phyloP scores from a whole-genome alignment of 2,113 vertebrate species.

The Limnothrissa miodon region DNA sequence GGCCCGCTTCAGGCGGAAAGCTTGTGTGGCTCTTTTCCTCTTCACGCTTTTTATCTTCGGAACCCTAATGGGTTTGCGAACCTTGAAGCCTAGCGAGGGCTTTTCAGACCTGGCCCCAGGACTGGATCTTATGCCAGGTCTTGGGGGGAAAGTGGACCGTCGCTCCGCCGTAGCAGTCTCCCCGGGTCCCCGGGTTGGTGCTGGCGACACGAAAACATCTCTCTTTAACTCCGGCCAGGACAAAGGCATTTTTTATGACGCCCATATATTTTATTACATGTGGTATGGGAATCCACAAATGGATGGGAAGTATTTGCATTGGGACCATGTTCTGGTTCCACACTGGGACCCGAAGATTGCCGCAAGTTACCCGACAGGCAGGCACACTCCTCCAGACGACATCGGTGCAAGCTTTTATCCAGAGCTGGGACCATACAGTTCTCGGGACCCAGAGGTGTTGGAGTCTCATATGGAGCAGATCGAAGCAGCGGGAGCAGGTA shows the following conservation, averaged over 20 bases:
- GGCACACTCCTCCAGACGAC: slow-evolving; percentile 80
- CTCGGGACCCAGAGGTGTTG: slow-evolving; percentile 78
- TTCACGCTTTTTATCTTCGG: slow-evolving; percentile 87
- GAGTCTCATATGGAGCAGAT: slow-evolving; percentile 84
- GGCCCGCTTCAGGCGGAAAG: slow-evolving; percentile 81
- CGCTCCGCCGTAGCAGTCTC: slow-evolving; percentile 54
- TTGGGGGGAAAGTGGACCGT: slow-evolving; percentile 61
- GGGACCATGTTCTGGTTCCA: slow-evolving; percentile 87
- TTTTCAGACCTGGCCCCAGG: slow-evolving; percentile 80
- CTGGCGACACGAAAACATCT: slow-evolving; percentile 72
- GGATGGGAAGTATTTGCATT: slow-evolving; percentile 80
- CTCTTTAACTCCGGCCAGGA: slow-evolving; percentile 69
- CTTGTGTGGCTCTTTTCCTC: slow-evolving; percentile 80
- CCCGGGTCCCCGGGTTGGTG: slow-evolving; percentile 53
- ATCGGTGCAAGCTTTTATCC: slow-evolving; percentile 86
- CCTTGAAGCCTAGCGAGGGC: slow-evolving; percentile 81
- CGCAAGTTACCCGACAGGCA: slow-evolving; percentile 83
- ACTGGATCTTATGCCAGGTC: slow-evolving; percentile 66
- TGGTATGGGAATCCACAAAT: slow-evolving; percentile 82
- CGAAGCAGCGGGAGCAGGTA: slow-evolving; percentile 80
- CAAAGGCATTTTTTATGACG: slow-evolving; percentile 77
- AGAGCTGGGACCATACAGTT: slow-evolving; percentile 85
- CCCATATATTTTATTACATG: slow-evolving; percentile 88
- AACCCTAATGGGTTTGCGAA: slow-evolving; percentile 85
- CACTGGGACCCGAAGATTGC: slow-evolving; percentile 93